Evolutionary conservation across 2,113 vertebrate species (phyloP), one percentile per base, ranked within the genome.

Genomic region (Xiphophorus couchianus): DNA sequence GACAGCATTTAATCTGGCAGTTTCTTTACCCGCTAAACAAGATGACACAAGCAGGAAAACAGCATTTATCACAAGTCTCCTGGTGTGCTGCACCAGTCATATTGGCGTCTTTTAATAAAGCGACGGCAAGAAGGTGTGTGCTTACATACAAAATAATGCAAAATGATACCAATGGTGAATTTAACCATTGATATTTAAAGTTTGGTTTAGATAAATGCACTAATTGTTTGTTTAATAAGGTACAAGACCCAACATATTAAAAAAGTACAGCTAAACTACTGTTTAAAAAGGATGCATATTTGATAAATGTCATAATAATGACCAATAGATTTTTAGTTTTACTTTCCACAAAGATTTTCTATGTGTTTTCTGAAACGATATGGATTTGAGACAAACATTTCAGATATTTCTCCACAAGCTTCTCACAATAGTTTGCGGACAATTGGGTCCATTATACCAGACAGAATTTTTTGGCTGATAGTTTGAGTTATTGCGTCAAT

Each of bases 1-100:
- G 90, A 87, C 87, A 86, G 84, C 83, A 66, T 82, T 87, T 85
- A 86, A 77, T 78, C 73, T 30, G 72, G 27, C 66, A 69, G 67
- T 70, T 81, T 73, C 66, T 60, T 73, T 64, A 62, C 62, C 37
- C 33, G n/a, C 78, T 51, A 76, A 78, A 81, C 77, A 78, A 74
- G 58, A 85, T 74, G 73, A 81, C 77, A 83, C 71, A 54, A 70
- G 42, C 78, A 63, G 61, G 77, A 68, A 81, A 82, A 78, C 33
- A 37, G 28, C 66, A 78, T 84, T 87, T 79, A 88, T 90, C 86
- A 70, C 82, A 87, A 84, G 68, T 65, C 81, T 83, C 74, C 77
- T 66, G 67, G 74, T 78, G 71, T 73, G 72, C 86, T 39, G 58
- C 74, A 62, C 51, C 64, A 63, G 66, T 82, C 74, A n/a, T 65